Percentiles rank a stretch among this genome's conserved stretches.
phyloP scores from a whole-genome alignment of 2,797 vertebrate species.

The Poeciliopsis presidionis region DNA sequence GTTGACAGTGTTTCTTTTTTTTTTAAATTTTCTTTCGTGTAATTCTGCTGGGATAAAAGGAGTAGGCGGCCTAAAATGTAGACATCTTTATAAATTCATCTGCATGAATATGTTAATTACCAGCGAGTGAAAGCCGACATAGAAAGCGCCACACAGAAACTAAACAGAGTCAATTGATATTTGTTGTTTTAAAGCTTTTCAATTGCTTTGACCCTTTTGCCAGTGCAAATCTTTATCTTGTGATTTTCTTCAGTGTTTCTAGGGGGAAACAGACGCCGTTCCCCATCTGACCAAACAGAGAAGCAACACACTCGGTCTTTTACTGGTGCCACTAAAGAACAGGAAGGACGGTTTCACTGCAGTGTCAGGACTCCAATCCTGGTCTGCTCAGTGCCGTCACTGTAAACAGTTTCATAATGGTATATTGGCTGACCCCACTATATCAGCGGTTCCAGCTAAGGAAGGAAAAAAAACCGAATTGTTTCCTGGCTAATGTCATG shows the following conservation, averaged over 20 bases:
- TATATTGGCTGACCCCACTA: constrained; percentile 59
- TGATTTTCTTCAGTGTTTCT: neutral
- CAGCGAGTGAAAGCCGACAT: neutral
- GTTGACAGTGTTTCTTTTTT: neutral
- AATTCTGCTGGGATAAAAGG: neutral
- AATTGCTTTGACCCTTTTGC: neutral
- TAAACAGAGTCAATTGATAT: neutral
- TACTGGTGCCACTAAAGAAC: constrained; percentile 39
- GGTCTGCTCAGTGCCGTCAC: constrained; percentile 50
- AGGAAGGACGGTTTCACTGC: constrained; percentile 44
- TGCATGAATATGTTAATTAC: neutral
- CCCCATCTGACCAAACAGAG: constrained; percentile 3
- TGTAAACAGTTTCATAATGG: constrained; percentile 56
- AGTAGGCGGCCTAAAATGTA: neutral
- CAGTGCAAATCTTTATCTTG: neutral
- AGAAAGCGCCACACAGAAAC: neutral
- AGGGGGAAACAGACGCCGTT: neutral
- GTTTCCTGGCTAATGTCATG: constrained; percentile 67
- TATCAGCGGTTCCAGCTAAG: constrained; percentile 45
- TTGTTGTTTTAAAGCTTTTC: neutral
- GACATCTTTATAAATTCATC: neutral
- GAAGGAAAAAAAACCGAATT: constrained; percentile 52
- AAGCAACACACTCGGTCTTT: constrained; percentile 35
- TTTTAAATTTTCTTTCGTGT: neutral
- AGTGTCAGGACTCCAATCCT: constrained; percentile 61